These are phyloP conservation scores for Solea senegalensis DNA, from an alignment of 2,113 vertebrate genomes.

Conservation along the genomic window DNA sequence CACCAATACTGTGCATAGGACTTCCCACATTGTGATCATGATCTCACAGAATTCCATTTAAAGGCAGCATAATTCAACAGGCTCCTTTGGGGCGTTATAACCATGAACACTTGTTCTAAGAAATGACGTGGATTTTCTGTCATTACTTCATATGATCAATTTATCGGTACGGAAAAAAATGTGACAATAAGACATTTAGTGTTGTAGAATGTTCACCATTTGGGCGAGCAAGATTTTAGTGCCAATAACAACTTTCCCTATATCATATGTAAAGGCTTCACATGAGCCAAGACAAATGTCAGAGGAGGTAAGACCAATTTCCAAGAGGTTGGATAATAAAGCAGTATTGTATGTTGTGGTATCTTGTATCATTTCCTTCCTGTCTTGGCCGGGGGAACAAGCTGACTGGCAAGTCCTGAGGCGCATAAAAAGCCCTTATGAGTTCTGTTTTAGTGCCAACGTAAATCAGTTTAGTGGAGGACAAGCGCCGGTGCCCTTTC, in stretches of 20 bases:
- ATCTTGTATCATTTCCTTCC: conserved; percentile 65
- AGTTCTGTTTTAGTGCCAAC: conserved; percentile 62
- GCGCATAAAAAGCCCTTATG: conserved; percentile 54
- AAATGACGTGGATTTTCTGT: conserved; percentile 24
- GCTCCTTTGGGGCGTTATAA: not conserved
- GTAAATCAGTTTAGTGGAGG: conserved; percentile 68
- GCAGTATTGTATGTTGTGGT: conserved; percentile 38
- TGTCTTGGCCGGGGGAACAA: conserved; percentile 40
- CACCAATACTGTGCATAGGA: not conserved
- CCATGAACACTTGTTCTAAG: not conserved
- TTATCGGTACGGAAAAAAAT: not conserved
- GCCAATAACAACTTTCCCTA: conserved; percentile 33
- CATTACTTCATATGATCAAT: conserved; percentile 4
- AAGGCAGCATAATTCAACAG: not conserved
- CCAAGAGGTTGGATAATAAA: conserved; percentile 42
- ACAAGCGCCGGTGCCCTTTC: conserved; percentile 47
- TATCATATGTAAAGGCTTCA: conserved; percentile 4
- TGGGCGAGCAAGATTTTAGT: conserved; percentile 2
- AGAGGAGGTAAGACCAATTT: conserved; percentile 41
- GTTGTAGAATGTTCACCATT: conserved; percentile 2
- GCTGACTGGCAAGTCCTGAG: conserved; percentile 46
- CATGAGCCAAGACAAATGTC: conserved; percentile 41
- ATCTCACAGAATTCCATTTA: not conserved
- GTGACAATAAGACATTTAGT: conserved; percentile 14
- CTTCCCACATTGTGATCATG: not conserved